Conservation (phyloP, 2,888 invertebrate species). For the Lomographa bimaculata region DNA sequence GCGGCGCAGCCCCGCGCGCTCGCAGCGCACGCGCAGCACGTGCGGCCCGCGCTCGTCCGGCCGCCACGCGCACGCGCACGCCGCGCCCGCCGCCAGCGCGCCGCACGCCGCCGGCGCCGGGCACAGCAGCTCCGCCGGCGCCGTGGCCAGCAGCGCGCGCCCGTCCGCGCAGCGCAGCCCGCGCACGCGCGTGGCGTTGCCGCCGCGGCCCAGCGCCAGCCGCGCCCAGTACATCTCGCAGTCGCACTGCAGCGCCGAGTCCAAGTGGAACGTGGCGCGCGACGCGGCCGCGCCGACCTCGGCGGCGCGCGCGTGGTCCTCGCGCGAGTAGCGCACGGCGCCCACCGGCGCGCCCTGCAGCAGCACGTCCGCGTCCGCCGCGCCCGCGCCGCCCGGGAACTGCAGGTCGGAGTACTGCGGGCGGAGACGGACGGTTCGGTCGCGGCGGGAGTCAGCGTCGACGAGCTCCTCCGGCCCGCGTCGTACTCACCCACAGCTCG, state of each 20-base stretch:
- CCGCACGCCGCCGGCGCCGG: conserved; percentile 9
- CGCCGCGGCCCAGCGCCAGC: conserved; percentile 8
- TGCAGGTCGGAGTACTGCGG: conserved; percentile 22
- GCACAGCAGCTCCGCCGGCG: conserved; percentile 34
- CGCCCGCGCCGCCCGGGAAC: conserved; percentile 9
- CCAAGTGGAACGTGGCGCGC: conserved; percentile 4
- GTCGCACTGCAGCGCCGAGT: conserved; percentile 25
- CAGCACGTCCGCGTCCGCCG: neutral
- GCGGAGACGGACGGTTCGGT: neutral
- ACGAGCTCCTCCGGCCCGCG: no score
- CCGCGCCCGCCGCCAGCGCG: conserved; percentile 21
- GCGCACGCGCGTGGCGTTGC: neutral
- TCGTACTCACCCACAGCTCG: conserved; percentile 8
- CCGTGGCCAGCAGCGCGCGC: conserved; percentile 23
- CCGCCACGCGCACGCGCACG: conserved; percentile 1
- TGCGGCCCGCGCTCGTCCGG: conserved; percentile 15
- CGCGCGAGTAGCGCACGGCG: conserved; percentile 4
- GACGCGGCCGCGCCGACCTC: neutral
- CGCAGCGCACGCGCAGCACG: conserved; percentile 22
- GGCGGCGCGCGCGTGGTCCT: conserved; percentile 7
- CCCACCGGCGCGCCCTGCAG: conserved; percentile 6
- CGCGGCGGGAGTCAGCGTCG: conserved; percentile 2
- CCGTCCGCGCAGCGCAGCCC: neutral
- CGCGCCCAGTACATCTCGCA: conserved; percentile 28
- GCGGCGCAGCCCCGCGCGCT: conserved; percentile 2